Base-by-base conservation (phyloP, 2,113 vertebrate genomes). In the Paradoxurus hermaphroditus region DNA sequence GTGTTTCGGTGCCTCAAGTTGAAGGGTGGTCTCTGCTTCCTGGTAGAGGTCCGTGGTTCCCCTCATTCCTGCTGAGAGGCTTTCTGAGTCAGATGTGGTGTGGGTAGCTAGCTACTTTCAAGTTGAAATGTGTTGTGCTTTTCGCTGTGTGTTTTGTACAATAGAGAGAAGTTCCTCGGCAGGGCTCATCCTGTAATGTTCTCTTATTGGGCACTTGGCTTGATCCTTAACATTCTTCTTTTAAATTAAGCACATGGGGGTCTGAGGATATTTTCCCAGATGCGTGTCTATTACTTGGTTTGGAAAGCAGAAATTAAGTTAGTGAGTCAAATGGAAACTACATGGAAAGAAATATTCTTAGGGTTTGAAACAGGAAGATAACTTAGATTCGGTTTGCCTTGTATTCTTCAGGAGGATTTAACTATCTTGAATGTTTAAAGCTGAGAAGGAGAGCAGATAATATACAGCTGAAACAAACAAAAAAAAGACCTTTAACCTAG, bases 121-220 rank as follows among this genome's bases (percentile, higher is more conserved):
- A 9, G 59, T 88, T 62, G 83, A 97, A 93, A 86, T 97, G 96
- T 90, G 82, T 86, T 78, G 49, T 72, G 95, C 94, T 96, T 93
- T 98, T 93, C 65, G 89, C 92, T 93, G 94, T 73, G 73, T n/a
- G n/a, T n/a, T 15, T 67, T 91, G 63, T 96, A 90, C 93, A 94
- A 96, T 97, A 59, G 86, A 53, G 79, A 91, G 75, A 96, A 96
- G 78, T 97, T 81, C 53, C 53, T 68, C 75, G 15, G 27, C 72
- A 89, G 86, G 83, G 82, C 79, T 84, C 79, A 94, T 25, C 82
- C 56, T 83, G 5, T 91, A 5, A n/a, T 16, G 67, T 95, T 90
- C 95, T 98, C 90, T 89, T 90, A 53, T 82, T 92, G 98, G 97
- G 94, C 83, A 96, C 97, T 97, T 97, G 93, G 39, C 95, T 97